phyloP scores from a whole-genome alignment of 2,797 vertebrate species.

The Threskiornis aethiopicus region DNA sequence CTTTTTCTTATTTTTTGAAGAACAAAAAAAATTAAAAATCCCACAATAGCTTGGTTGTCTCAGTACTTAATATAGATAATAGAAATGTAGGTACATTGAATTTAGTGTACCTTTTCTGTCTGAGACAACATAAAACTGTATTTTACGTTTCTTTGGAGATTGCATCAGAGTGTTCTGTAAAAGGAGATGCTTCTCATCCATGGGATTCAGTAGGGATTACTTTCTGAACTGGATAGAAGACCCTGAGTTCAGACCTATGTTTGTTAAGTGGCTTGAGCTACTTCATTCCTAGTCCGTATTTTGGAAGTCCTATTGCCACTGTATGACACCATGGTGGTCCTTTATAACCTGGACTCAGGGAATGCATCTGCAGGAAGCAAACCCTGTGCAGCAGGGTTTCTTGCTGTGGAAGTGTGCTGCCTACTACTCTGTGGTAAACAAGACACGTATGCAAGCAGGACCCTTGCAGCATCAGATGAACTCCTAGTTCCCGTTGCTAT shows the following conservation, averaged over 20 bases:
- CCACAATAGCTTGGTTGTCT: fast-evolving
- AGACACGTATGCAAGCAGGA: too few relatives aligned
- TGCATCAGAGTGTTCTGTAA: background rate
- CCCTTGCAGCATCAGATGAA: background rate
- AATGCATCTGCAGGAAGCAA: background rate
- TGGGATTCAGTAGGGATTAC: background rate
- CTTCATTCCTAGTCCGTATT: background rate
- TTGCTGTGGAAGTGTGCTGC: background rate
- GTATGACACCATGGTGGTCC: background rate
- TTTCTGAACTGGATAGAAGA: background rate
- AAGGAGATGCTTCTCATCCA: background rate
- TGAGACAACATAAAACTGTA: background rate
- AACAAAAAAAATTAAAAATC: background rate
- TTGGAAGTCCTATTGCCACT: background rate
- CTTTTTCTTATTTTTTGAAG: background rate
- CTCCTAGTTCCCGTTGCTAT: background rate
- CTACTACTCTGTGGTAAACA: background rate
- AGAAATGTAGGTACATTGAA: background rate
- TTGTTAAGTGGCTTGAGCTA: background rate
- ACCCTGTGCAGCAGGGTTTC: background rate
- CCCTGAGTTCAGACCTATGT: background rate
- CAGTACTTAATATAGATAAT: background rate
- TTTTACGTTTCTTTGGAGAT: background rate
- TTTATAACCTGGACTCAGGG: background rate
- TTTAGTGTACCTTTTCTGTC: background rate